These are phyloP conservation scores for Diglossa cyanea DNA, from an alignment of 2,797 vertebrate genomes.

Conservation along the genomic window DNA sequence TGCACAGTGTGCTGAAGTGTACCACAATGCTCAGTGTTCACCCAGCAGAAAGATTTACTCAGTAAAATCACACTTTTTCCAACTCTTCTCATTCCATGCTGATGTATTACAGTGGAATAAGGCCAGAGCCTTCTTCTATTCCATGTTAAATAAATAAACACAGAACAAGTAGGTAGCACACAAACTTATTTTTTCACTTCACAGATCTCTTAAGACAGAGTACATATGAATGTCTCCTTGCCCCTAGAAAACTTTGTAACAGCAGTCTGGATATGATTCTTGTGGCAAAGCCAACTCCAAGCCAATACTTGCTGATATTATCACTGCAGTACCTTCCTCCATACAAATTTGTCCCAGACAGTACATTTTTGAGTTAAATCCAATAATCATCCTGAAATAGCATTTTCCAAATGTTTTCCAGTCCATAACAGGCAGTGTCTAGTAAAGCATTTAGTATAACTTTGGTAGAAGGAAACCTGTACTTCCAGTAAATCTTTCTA, in stretches of 20 bases:
- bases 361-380: neutral
- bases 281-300: neutral
- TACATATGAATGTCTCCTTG: fast-evolving
- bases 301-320: neutral
- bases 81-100: neutral
- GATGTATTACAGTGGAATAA: neutral
- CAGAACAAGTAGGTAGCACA: neutral
- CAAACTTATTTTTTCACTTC: neutral
- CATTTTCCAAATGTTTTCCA: neutral
- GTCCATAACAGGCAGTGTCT: neutral
- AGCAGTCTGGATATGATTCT: neutral
- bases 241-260: neutral
- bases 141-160: neutral
- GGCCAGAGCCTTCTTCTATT: neutral
- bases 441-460: neutral
- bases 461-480: neutral
- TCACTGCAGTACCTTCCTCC: neutral
- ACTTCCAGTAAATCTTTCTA: neutral
- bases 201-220: neutral
- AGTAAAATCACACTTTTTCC: neutral
- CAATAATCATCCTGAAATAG: neutral
- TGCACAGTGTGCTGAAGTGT: neutral
- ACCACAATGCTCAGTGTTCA: neutral
- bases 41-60: neutral
- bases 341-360: neutral